Evolutionary conservation across 2,888 invertebrate genomes (phyloP).

Genomic region (Dioctria linearis): DNA sequence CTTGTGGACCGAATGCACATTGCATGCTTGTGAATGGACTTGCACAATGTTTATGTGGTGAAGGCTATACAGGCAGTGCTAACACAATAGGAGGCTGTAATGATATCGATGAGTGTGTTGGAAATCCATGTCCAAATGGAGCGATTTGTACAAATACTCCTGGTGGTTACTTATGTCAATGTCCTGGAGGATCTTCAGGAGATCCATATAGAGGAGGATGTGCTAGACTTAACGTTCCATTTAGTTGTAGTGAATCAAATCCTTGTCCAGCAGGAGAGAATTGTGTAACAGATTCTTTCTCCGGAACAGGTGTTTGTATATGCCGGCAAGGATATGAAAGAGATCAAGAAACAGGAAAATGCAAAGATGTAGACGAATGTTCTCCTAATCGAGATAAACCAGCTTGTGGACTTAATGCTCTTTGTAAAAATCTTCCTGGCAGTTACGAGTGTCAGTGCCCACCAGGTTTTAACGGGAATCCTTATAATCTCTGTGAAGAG

Average conservation of each 20-base stretch:
- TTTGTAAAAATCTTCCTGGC: slow-evolving; percentile 93
- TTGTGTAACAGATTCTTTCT: slow-evolving; percentile 83
- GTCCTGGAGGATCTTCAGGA: slow-evolving; percentile 85
- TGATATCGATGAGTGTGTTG: slow-evolving; percentile 91
- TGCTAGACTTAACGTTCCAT: slow-evolving; percentile 76
- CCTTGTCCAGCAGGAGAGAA: slow-evolving; percentile 90
- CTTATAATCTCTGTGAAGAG: slow-evolving; percentile 88
- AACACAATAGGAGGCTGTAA: slow-evolving; percentile 80
- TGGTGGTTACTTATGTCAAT: slow-evolving; percentile 89
- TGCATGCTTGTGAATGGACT: slow-evolving; percentile 88
- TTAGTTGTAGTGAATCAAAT: slow-evolving; percentile 80
- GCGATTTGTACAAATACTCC: slow-evolving; percentile 92
- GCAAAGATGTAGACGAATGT: slow-evolving; percentile 91
- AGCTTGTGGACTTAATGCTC: slow-evolving; percentile 89
- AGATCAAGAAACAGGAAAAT: slow-evolving; percentile 80
- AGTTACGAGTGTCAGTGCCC: slow-evolving; percentile 95
- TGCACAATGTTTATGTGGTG: slow-evolving; percentile 87
- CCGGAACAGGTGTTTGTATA: slow-evolving; percentile 87
- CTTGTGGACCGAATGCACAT: slow-evolving; percentile 89
- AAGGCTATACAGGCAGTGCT: slow-evolving; percentile 81
- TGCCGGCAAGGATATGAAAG: slow-evolving; percentile 91
- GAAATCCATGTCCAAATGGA: slow-evolving; percentile 85
- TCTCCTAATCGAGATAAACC: slow-evolving; percentile 81
- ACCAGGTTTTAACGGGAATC: slow-evolving; percentile 89
- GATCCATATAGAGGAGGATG: slow-evolving; percentile 88